Base-by-base conservation (phyloP, 2,113 vertebrate genomes). In the Typhlomys cinereus region DNA sequence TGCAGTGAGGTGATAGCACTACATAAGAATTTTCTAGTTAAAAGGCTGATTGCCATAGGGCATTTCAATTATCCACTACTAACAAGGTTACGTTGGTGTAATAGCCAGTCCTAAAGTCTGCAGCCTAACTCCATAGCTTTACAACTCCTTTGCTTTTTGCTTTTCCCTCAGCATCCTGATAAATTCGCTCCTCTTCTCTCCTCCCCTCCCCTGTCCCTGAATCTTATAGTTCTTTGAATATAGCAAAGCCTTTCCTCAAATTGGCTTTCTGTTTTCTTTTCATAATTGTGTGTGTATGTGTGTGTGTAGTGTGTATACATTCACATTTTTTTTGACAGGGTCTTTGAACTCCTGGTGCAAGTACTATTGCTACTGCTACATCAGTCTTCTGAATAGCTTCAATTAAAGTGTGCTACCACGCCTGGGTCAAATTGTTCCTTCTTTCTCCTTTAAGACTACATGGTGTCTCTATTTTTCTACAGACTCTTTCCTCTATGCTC, bases 11-110 rank as follows among this genome's bases (percentile, higher is more conserved):
- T 61, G 23, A 89, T 39, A 73, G 59, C 23, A 46, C 31, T 52
- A 90, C 34, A 14, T 48, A 89, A 90, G 20, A 78, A 31, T 82
- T 90, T 94, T 93, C 73, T 88, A 78, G 34, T 76, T 66, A 89
- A 70, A 79, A 15, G 5, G 34, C 25, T 20, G 46, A 31, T 71
- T 73, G 69, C 66, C 54, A 29, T 48, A 52, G 88, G 27, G 29
- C 36, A 52, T 74, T 81, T 85, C 48, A 4, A 34, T 21, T 74
- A 61, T n/a, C 57, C 39, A 41, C 88, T 83, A 13, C 57, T 94
- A 67, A 79, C 34, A n/a, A n/a, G n/a, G n/a, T n/a, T 73, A 73
- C 48, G 17, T 91, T n/a, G 57, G 54, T 44, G 21, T 78, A 75
- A 71, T 18, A 64, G 59, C 89, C n/a, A n/a, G n/a, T n/a, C n/a